These are phyloP conservation scores for Heliangelus exortis DNA, from an alignment of 2,797 vertebrate species.

Conservation along the genomic window DNA sequence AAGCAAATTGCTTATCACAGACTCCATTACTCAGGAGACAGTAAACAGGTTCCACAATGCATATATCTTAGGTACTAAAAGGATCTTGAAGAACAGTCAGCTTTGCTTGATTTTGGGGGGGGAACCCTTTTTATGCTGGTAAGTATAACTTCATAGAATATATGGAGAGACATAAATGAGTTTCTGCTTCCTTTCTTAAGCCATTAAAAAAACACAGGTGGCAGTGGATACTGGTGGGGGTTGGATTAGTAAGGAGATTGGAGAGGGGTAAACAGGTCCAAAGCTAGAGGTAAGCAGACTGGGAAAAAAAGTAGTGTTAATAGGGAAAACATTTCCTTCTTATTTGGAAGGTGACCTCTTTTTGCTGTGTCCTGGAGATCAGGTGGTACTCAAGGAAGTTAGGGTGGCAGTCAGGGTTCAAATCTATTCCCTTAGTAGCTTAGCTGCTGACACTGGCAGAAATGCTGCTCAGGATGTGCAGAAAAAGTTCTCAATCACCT, in stretches of 20 bases:
- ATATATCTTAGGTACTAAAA: background rate
- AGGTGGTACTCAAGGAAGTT: background rate
- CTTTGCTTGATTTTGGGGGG: background rate
- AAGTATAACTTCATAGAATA: background rate
- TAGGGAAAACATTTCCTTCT: background rate
- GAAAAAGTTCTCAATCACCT: background rate
- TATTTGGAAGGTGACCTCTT: background rate
- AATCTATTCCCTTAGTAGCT: background rate
- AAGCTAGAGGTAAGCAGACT: background rate
- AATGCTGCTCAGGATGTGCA: background rate
- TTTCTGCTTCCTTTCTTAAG: background rate
- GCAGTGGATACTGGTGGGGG: background rate
- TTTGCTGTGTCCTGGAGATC: background rate
- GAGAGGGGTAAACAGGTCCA: background rate
- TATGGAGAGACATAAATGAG: background rate
- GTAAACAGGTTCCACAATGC: background rate
- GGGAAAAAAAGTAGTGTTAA: background rate
- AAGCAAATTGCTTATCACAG: constrained; percentile 39
- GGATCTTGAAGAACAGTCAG: background rate
- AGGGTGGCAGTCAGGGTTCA: background rate
- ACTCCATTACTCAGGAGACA: constrained; percentile 7
- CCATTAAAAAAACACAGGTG: background rate
- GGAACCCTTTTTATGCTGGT: background rate
- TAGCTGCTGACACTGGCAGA: background rate
- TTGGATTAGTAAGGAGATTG: background rate